These are phyloP conservation scores for Todus mexicanus DNA, from an alignment of 2,797 vertebrate species.

Conservation along the genomic window DNA sequence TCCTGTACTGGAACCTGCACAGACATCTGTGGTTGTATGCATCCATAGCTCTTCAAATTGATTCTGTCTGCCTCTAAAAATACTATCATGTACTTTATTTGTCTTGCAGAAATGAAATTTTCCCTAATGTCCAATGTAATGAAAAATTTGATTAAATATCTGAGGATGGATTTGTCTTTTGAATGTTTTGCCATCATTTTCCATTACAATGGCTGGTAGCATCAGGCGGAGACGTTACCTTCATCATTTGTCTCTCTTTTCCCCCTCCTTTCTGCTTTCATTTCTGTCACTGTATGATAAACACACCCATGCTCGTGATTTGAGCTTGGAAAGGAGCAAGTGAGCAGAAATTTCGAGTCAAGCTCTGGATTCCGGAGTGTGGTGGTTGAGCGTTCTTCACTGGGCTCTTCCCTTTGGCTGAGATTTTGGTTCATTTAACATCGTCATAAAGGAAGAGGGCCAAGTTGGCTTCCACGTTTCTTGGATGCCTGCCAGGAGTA, in stretches of 20 bases:
- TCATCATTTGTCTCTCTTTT: background rate
- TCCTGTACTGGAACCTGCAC: background rate
- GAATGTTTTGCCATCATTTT: constrained; percentile 2
- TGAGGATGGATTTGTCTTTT: background rate
- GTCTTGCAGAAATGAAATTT: constrained; percentile 43
- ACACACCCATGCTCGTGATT: background rate
- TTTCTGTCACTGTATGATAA: background rate
- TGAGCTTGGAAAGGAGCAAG: background rate
- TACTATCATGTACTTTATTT: background rate
- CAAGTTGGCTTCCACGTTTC: background rate
- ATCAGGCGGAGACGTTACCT: background rate
- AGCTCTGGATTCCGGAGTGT: background rate
- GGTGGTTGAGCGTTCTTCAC: background rate
- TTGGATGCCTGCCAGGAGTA: background rate
- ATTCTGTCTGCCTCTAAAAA: constrained; percentile 7
- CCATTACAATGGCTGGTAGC: background rate
- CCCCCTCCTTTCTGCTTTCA: background rate
- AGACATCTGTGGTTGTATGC: background rate
- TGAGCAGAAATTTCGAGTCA: background rate
- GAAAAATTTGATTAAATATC: constrained; percentile 36
- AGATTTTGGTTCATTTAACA: constrained; percentile 6
- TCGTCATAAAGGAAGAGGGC: background rate
- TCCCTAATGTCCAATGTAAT: constrained; percentile 21
- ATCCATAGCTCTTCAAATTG: background rate
- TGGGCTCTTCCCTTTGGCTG: background rate